Percentiles rank a stretch among this genome's conserved stretches.
These are phyloP conservation scores for Masnerella sp. DNA, from an alignment of 2,888 invertebrate species.

Conservation along the genomic window DNA sequence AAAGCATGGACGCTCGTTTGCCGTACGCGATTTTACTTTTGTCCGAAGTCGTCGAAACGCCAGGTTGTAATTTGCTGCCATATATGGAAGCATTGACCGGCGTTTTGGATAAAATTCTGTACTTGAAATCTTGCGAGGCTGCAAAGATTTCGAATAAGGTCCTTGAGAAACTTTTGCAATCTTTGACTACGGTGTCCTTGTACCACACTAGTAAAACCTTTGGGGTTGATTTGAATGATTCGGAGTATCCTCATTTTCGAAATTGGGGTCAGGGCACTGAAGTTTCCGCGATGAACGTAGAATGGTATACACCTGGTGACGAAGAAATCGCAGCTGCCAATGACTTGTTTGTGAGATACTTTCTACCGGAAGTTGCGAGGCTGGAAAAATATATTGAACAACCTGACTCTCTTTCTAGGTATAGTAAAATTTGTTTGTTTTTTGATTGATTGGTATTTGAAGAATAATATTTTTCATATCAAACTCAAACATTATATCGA, in stretches of 20 bases:
- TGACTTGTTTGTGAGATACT: conserved; percentile 82
- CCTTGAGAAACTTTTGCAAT: conserved; percentile 80
- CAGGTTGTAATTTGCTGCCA: conserved; percentile 82
- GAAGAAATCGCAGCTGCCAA: conserved; percentile 85
- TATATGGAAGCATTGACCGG: conserved; percentile 83
- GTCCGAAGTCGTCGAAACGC: conserved; percentile 84
- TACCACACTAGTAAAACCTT: conserved; percentile 75
- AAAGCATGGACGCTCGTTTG: conserved; percentile 87
- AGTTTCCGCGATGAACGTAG: conserved; percentile 82
- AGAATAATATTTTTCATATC: too few relatives aligned
- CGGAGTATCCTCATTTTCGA: conserved; percentile 84
- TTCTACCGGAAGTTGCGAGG: conserved; percentile 82
- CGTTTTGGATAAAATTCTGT: conserved; percentile 85
- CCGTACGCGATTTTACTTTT: conserved; percentile 87
- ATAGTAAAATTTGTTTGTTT: too few relatives aligned
- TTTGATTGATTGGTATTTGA: too few relatives aligned
- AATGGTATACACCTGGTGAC: conserved; percentile 88
- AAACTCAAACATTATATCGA: too few relatives aligned
- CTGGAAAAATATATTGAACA: conserved; percentile 80
- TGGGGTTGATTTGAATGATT: conserved; percentile 82
- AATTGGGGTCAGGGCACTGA: conserved; percentile 90
- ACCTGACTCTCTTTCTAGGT: conserved; percentile 79
- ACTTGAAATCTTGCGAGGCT: conserved; percentile 84
- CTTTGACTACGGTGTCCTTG: conserved; percentile 82
- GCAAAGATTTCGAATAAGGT: conserved; percentile 80